These are phyloP conservation scores for Dendrocincla fuliginosa DNA, from an alignment of 2,797 vertebrate species.

Conservation along the genomic window DNA sequence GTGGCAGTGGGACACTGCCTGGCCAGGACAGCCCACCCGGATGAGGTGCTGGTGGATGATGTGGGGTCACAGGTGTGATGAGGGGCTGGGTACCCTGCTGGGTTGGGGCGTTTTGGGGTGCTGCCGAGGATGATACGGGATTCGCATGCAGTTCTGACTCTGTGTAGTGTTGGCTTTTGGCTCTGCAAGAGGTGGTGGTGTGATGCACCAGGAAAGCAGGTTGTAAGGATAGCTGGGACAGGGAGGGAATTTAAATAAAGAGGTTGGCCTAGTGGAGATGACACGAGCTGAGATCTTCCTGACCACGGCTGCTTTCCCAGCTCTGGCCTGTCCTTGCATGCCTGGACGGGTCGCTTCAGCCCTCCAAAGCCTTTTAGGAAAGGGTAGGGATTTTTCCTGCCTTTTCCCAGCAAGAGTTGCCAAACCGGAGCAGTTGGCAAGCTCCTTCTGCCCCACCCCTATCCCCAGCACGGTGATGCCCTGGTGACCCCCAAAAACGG, in stretches of 20 bases:
- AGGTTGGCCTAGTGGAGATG: neutral
- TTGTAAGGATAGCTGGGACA: neutral
- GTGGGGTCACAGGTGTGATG: neutral
- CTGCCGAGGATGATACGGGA: fast-evolving
- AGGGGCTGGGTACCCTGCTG: neutral
- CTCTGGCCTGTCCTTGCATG: neutral
- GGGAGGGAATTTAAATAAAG: constrained; percentile 43
- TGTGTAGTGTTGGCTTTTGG: fast-evolving
- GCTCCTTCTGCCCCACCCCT: neutral
- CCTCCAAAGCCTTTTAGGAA: neutral
- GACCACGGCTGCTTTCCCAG: neutral
- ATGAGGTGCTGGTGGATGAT: constrained; percentile 38
- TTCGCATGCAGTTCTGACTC: neutral
- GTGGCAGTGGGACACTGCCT: neutral
- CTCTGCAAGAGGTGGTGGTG: fast-evolving
- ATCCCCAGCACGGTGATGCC: fast-evolving
- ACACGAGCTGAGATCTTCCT: neutral
- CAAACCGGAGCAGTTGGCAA: neutral
- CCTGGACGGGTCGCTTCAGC: neutral
- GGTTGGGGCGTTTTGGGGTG: neutral
- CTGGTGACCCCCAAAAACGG: neutral
- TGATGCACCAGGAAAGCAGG: neutral
- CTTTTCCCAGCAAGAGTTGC: neutral
- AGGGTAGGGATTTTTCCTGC: neutral
- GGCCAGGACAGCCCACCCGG: neutral